phyloP scores from a whole-genome alignment of 2,888 invertebrate genomes.

The Geophilus truncorum region DNA sequence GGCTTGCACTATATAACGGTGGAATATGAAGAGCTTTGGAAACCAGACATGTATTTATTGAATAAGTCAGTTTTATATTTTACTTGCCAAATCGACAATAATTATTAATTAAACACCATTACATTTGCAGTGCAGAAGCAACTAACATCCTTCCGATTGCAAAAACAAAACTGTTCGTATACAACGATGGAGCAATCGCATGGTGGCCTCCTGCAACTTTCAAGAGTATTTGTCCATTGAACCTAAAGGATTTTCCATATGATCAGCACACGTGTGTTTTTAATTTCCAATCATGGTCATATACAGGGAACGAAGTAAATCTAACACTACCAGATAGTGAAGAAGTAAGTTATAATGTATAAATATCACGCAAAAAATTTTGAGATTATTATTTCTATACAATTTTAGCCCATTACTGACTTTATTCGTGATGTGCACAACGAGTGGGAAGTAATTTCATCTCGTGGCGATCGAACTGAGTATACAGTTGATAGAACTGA shows the following conservation, averaged over 20 bases:
- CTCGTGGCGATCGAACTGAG: background rate
- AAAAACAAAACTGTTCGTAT: background rate
- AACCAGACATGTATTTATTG: background rate
- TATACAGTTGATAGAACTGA: background rate
- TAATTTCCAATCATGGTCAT: conserved; percentile 68
- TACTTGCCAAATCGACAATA: too few species aligned
- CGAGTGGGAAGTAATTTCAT: background rate
- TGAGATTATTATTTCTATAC: background rate
- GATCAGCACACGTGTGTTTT: conserved; percentile 65
- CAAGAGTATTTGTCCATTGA: conserved; percentile 58
- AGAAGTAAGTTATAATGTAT: background rate
- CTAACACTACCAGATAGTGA: conserved; percentile 40
- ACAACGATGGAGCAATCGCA: conserved; percentile 53
- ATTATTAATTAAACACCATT: too few species aligned
- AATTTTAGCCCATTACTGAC: background rate
- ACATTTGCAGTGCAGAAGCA: background rate
- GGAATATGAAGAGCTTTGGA: background rate
- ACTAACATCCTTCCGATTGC: background rate
- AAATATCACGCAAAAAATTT: background rate
- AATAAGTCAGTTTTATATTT: too few species aligned
- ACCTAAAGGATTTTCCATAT: conserved; percentile 66
- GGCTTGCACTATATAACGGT: background rate
- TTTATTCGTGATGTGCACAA: background rate
- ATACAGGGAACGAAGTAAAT: conserved; percentile 57
- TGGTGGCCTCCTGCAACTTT: conserved; percentile 68